Conservation (phyloP, 2,888 invertebrate species). For the Baccha elongata region DNA sequence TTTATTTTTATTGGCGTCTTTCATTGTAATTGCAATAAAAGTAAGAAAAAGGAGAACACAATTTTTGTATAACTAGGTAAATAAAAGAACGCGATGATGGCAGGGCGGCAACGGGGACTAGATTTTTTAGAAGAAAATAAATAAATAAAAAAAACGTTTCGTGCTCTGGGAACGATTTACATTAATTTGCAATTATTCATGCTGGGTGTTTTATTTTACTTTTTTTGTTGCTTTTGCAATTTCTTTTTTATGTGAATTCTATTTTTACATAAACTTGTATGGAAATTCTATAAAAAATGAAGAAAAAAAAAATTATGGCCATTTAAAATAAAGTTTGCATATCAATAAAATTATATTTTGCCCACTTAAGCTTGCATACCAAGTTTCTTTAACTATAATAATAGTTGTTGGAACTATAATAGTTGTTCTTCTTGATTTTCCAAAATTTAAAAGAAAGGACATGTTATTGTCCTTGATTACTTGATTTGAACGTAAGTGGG, state of each 20-base stretch:
- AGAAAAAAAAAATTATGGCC: too few relatives aligned
- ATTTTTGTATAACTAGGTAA: not conserved
- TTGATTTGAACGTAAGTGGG: too few relatives aligned
- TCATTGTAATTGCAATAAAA: conserved; percentile 61
- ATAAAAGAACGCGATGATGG: conserved; percentile 1
- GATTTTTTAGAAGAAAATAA: conserved; percentile 52
- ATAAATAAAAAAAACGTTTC: conserved; percentile 69
- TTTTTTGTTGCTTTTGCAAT: conserved; percentile 37
- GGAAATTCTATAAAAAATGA: not conserved
- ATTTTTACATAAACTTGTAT: not conserved
- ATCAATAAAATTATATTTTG: too few relatives aligned
- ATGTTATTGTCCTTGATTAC: too few relatives aligned
- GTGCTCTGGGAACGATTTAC: conserved; percentile 67
- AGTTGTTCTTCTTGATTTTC: too few relatives aligned
- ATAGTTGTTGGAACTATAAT: too few relatives aligned
- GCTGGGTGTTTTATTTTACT: conserved; percentile 66
- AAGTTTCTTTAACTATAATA: too few relatives aligned
- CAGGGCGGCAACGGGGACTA: not conserved
- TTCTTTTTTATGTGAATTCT: conserved; percentile 7
- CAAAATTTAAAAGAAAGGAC: too few relatives aligned
- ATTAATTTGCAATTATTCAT: conserved; percentile 74
- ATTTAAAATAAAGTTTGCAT: too few relatives aligned
- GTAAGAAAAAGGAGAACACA: conserved; percentile 41
- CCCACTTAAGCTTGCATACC: too few relatives aligned
- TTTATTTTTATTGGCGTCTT: conserved; percentile 63